Evolutionary conservation across 2,113 vertebrate genomes (phyloP).

Genomic region (Myotis yumanensis): DNA sequence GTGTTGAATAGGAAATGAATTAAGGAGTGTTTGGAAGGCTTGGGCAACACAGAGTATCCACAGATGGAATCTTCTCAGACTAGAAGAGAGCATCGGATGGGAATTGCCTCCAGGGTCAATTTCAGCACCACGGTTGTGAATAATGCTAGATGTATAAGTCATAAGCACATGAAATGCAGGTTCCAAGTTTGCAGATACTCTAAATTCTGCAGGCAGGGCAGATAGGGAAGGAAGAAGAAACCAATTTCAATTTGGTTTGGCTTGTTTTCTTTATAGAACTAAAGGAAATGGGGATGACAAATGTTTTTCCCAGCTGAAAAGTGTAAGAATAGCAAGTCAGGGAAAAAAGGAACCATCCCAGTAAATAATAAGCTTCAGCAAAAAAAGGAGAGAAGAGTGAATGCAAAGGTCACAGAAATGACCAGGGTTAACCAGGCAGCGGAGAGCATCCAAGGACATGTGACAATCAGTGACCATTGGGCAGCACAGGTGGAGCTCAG

Average conservation of each 20-base stretch:
- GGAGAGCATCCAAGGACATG: not conserved
- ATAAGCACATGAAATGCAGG: slow-evolving; percentile 59
- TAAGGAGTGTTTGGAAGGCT: slow-evolving; percentile 56
- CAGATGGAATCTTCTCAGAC: slow-evolving; percentile 65
- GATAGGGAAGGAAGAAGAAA: slow-evolving; percentile 47
- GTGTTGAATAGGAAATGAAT: slow-evolving; percentile 59
- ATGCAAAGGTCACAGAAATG: slow-evolving; percentile 4
- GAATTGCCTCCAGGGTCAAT: slow-evolving; percentile 63
- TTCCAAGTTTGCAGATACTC: slow-evolving; percentile 67
- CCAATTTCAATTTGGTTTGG: slow-evolving; percentile 64
- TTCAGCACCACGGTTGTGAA: slow-evolving; percentile 52
- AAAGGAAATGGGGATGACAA: slow-evolving; percentile 68
- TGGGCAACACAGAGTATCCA: slow-evolving; percentile 32
- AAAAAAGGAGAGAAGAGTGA: not conserved
- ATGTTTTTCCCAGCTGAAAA: slow-evolving; percentile 70
- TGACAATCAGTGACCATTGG: not conserved
- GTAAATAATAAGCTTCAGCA: not conserved
- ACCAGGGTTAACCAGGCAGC: not conserved
- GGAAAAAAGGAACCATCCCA: not conserved
- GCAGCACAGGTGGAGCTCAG: not conserved
- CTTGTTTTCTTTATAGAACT: slow-evolving; percentile 50
- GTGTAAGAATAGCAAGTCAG: slow-evolving; percentile 43
- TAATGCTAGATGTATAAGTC: slow-evolving; percentile 64
- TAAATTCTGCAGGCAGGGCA: slow-evolving; percentile 61
- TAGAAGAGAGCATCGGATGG: slow-evolving; percentile 51